Evolutionary conservation across 1,140 invertebrate genomes (phyloP).

Genomic region (Pseudomyrmex dendroicus): DNA sequence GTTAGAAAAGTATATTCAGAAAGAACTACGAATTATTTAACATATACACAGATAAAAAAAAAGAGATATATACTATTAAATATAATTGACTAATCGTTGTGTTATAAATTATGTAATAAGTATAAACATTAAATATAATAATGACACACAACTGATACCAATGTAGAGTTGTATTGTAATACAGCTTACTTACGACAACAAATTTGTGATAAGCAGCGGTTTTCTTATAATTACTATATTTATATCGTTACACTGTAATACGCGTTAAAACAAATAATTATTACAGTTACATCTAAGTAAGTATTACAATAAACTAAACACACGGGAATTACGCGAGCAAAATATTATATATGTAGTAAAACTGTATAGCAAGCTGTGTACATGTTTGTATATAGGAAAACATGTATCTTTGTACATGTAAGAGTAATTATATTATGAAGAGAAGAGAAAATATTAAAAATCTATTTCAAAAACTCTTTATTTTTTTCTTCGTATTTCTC

Average conservation of each 20-base stretch:
- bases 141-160: constrained; percentile 35
- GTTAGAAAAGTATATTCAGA: too few relatives aligned
- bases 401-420: constrained; percentile 65
- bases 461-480: background rate
- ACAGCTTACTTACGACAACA: constrained; percentile 30
- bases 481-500: background rate
- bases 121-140: background rate
- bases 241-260: constrained; percentile 34
- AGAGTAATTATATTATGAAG: constrained; percentile 65
- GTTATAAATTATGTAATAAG: too few relatives aligned
- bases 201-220: constrained; percentile 31
- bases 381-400: constrained; percentile 75
- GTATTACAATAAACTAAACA: constrained; percentile 11
- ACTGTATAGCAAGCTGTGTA: constrained; percentile 69
- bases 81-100: too few relatives aligned
- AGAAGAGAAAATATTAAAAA: constrained; percentile 61
- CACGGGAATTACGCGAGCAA: constrained; percentile 4
- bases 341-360: constrained; percentile 35
- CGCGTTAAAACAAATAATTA: constrained; percentile 15
- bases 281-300: background rate
- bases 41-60: too few relatives aligned
- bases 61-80: too few relatives aligned
- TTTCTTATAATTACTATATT: constrained; percentile 49
- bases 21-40: too few relatives aligned
- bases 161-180: constrained; percentile 14